Evolutionary conservation across 2,888 invertebrate genomes (phyloP).

Genomic region (Embidobia sp.): DNA sequence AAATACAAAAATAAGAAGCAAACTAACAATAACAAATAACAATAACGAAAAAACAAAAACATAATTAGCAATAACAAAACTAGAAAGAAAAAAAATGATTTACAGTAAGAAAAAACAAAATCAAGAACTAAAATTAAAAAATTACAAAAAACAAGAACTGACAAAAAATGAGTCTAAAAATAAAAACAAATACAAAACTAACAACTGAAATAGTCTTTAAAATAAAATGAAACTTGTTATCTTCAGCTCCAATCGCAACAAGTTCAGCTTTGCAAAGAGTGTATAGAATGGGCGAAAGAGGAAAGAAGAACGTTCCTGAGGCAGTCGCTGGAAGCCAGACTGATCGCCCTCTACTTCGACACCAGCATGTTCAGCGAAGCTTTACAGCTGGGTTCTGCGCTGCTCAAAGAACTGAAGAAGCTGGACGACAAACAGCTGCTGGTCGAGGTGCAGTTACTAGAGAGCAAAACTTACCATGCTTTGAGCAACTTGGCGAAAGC

Average conservation of each 20-base stretch:
- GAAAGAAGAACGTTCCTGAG: constrained; percentile 98
- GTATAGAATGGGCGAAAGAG: constrained; percentile 99
- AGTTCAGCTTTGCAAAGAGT: constrained; percentile 96
- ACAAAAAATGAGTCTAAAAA: too few species aligned
- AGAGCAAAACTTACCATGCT: constrained; percentile 99
- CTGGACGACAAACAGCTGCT: constrained; percentile 99
- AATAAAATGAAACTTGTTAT: too few species aligned
- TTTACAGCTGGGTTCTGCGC: constrained; percentile 90
- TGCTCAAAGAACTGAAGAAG: constrained; percentile 98
- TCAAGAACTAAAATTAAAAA: too few species aligned
- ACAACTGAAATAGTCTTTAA: too few species aligned
- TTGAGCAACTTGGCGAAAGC: constrained; percentile 98
- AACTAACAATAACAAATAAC: too few species aligned
- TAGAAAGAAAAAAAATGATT: too few species aligned
- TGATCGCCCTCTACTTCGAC: constrained; percentile 97
- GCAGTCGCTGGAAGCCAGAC: constrained; percentile 96
- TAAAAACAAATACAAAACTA: too few species aligned
- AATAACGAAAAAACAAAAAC: too few species aligned
- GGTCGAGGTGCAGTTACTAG: constrained; percentile 98
- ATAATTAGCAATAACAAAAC: too few species aligned
- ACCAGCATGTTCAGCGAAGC: constrained; percentile 95
- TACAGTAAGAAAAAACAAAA: too few species aligned
- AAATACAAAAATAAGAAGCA: too few species aligned
- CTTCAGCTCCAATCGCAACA: constrained; percentile 61
- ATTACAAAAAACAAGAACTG: too few species aligned